Percentiles rank a stretch among this genome's conserved stretches.
Conservation (phyloP, 2,888 invertebrate species). For the Acheta domesticus region DNA sequence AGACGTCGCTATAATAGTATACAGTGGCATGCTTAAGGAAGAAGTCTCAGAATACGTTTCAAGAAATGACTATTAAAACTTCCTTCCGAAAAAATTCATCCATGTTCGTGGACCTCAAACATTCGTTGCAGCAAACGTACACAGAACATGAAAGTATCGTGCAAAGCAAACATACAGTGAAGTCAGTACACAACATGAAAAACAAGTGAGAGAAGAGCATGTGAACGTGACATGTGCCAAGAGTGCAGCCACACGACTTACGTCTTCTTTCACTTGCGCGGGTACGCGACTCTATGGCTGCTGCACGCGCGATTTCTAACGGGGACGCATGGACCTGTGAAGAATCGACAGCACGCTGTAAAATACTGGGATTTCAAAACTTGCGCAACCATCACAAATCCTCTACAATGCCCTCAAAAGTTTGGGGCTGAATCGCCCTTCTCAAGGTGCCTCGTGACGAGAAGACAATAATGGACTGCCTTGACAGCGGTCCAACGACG, state of each 20-base stretch:
- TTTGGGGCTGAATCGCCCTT: too few relatives aligned
- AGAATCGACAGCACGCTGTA: neutral
- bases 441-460: too few relatives aligned
- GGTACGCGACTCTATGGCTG: neutral
- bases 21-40: slow-evolving; percentile 18
- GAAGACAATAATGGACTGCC: too few relatives aligned
- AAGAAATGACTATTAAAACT: neutral
- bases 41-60: slow-evolving; percentile 9
- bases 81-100: neutral
- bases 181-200: slow-evolving; percentile 10
- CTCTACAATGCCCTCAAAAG: too few relatives aligned
- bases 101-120: neutral
- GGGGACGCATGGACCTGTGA: neutral
- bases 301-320: neutral
- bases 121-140: slow-evolving; percentile 5
- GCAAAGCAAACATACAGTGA: slow-evolving; percentile 18
- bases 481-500: too few relatives aligned
- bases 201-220: slow-evolving; percentile 18
- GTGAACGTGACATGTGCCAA: neutral
- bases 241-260: slow-evolving; percentile 18
- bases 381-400: too few relatives aligned
- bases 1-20: neutral
- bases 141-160: slow-evolving; percentile 18
- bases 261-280: neutral
- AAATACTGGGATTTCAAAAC: neutral